A percentile compares a stretch with the other conserved stretches of the same genome.
Conservation (phyloP, 2,113 vertebrate genomes). For the Epinephelus moara region DNA sequence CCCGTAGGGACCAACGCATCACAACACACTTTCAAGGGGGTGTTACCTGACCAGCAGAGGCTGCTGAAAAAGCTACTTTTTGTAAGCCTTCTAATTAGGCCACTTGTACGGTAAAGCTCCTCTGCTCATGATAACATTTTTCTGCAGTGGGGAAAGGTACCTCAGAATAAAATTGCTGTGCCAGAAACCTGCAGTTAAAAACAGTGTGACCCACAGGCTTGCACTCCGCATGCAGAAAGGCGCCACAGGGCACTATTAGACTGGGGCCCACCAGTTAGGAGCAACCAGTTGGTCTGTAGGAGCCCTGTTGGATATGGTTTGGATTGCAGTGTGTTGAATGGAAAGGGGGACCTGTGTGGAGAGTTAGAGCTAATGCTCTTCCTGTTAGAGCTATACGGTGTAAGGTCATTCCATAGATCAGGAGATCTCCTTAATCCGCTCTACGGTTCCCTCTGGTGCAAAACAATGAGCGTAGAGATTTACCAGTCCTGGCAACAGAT, state of each 20-base stretch:
- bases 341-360: constrained; percentile 25
- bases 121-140: not conserved
- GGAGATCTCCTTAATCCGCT: constrained; percentile 71
- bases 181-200: too few relatives aligned
- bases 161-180: too few relatives aligned
- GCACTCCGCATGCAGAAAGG: not conserved
- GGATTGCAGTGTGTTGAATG: constrained; percentile 40
- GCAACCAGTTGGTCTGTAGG: constrained; percentile 10
- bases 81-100: not conserved
- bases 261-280: not conserved
- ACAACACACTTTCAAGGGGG: not conserved
- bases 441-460: constrained; percentile 56
- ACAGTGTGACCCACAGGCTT: not conserved
- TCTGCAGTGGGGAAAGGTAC: not conserved
- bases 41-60: not conserved
- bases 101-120: not conserved
- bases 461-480: constrained; percentile 63
- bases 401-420: constrained; percentile 70
- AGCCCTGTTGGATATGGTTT: constrained; percentile 36
- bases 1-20: not conserved
- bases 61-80: not conserved
- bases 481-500: constrained; percentile 73
- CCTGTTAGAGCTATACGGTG: constrained; percentile 48
- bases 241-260: not conserved
- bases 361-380: constrained; percentile 53